A percentile compares a stretch with the other conserved stretches of the same genome.
Evolutionary conservation across 2,888 invertebrate species (phyloP).

Genomic region (Drosophila recens): DNA sequence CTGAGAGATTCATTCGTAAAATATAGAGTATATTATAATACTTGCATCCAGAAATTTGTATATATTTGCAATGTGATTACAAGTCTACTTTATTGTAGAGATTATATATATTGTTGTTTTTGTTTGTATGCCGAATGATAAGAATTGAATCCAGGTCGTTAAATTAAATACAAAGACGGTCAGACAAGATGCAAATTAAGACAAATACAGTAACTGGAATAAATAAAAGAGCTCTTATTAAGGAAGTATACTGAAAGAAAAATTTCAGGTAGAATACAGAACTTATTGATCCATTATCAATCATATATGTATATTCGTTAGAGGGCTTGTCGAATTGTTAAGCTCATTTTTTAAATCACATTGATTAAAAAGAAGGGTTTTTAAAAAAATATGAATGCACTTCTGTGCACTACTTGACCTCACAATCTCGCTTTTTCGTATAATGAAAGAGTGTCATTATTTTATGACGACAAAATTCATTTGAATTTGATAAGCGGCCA

Average conservation of each 20-base stretch:
- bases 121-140: not conserved
- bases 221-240: not conserved
- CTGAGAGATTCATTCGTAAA: not conserved
- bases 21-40: not conserved
- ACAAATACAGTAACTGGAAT: not conserved
- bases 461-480: not conserved
- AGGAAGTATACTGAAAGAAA: not conserved
- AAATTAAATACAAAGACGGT: not conserved
- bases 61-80: not conserved
- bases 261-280: not conserved
- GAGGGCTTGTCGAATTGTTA: not conserved
- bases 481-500: conserved; percentile 26
- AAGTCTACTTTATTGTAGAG: not conserved
- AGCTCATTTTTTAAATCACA: not conserved
- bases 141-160: not conserved
- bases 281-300: not conserved
- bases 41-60: not conserved
- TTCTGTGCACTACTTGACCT: not conserved
- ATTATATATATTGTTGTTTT: not conserved
- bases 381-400: not conserved
- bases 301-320: not conserved
- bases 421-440: not conserved
- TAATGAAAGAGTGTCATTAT: not conserved
- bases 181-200: not conserved
- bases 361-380: not conserved